Base-by-base conservation (phyloP, 1,140 invertebrate species). In the Sminthurides bifidus region DNA sequence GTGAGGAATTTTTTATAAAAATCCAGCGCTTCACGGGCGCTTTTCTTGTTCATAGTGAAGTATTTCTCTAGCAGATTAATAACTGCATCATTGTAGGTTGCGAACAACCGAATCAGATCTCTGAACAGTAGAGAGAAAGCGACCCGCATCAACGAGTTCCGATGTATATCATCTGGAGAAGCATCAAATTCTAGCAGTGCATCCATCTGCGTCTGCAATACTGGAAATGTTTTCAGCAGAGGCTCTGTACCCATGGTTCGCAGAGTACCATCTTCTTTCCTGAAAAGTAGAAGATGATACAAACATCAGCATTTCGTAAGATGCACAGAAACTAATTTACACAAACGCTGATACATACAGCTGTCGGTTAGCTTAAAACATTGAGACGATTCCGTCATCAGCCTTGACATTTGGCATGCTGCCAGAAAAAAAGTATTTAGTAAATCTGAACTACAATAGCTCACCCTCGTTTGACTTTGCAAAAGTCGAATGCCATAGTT, bases 1-100 rank as follows among this genome's bases (percentile, higher is more conserved):
- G 94, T 92, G 51, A 98, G 81, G 75, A 99, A 99, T 74, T 94
- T 96, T 75, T 98, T 98, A 73, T 99, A 99, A 61, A 96, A 81
- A 71, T 99, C 96, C 68, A 99, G 78, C 59, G 92, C 94, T 71
- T 99, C 94, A 69, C 91, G 81, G 68, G 63, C 59, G 51, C 56
- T 54, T 71, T 99, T 99, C 72, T 98, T 98, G 74, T 98, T 98
- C 93, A 98, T 98, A 72, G 97, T 92, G 75, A 98, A 98, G 76
- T 93, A 99, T 75, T 98, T 95, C 74, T 94, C 92, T 59, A 99
- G 76, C 63, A 98, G 79, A 79, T 98, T 99, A 67, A 99, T 99
- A 65, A 98, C 94, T 63, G 92, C 95, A 75, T 99, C 95, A 73
- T 99, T 99, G 76, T 98, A 98, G 72, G 94, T 96, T 45, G 95